Percentiles rank a stretch among this genome's conserved stretches.
Evolutionary conservation across 2,888 invertebrate species (phyloP).

Genomic region (Arrhopalites spinosus): DNA sequence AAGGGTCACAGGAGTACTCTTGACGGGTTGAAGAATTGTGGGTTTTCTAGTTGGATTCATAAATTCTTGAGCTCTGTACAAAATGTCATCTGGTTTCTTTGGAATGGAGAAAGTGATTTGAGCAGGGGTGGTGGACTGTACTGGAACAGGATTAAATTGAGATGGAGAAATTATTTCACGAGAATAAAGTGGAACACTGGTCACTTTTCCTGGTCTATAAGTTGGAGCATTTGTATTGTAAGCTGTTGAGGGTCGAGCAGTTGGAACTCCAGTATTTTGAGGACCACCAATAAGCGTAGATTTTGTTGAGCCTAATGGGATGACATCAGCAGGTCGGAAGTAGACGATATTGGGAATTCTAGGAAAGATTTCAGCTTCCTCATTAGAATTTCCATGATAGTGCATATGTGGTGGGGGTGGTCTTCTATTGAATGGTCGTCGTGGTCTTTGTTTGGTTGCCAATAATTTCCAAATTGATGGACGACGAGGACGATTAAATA

Average conservation of each 20-base stretch:
- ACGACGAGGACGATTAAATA: slow-evolving; percentile 25
- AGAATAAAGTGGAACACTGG: slow-evolving; percentile 43
- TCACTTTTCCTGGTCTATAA: slow-evolving; percentile 42
- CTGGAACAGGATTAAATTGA: slow-evolving; percentile 47
- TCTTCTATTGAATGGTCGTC: slow-evolving; percentile 24
- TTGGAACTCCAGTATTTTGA: background rate
- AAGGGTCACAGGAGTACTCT: slow-evolving; percentile 33
- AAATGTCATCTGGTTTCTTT: slow-evolving; percentile 26
- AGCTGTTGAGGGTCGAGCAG: too few species aligned
- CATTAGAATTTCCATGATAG: slow-evolving; percentile 21
- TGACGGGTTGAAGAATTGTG: slow-evolving; percentile 48
- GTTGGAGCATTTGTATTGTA: background rate
- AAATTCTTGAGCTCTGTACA: slow-evolving; percentile 28
- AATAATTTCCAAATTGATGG: slow-evolving; percentile 52
- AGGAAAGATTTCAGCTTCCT: slow-evolving; percentile 51
- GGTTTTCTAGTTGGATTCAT: slow-evolving; percentile 41
- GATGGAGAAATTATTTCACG: slow-evolving; percentile 44
- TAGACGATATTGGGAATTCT: slow-evolving; percentile 52
- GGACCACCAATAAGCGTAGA: background rate
- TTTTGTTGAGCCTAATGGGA: background rate
- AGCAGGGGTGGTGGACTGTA: slow-evolving; percentile 4
- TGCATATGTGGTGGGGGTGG: slow-evolving; percentile 18
- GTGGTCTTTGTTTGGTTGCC: slow-evolving; percentile 49
- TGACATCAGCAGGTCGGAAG: slow-evolving; percentile 52
- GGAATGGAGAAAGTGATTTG: background rate